Conservation (phyloP, 2,797 vertebrate species). For the Limosa lapponica region DNA sequence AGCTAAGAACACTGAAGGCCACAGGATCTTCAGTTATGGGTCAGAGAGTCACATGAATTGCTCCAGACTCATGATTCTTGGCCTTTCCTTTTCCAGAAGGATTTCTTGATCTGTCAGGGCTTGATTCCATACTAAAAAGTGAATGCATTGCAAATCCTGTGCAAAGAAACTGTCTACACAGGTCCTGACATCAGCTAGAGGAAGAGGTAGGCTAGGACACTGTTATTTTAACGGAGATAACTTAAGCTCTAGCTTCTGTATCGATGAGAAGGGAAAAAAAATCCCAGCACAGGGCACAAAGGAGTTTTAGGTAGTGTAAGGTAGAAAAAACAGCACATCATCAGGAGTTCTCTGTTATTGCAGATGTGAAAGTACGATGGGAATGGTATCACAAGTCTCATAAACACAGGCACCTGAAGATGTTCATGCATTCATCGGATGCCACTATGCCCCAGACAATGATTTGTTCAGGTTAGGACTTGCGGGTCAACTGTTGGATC, state of each 20-base stretch:
- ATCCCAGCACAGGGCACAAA: not conserved
- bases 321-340: not conserved
- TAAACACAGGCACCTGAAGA: accelerated
- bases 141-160: not conserved
- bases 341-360: not conserved
- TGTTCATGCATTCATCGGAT: not conserved
- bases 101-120: not conserved
- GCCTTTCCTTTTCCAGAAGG: not conserved
- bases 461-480: not conserved
- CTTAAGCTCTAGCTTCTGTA: not conserved
- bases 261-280: not conserved
- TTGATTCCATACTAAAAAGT: not conserved
- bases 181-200: not conserved
- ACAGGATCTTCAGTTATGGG: not conserved
- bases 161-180: not conserved
- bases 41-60: not conserved
- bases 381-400: not conserved
- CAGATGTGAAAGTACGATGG: not conserved
- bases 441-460: not conserved
- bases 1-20: not conserved
- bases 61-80: not conserved
- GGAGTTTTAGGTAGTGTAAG: not conserved
- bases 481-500: not conserved
- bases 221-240: not conserved
- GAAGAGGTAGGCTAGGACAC: not conserved